phyloP scores from a whole-genome alignment of 2,888 invertebrate species.

The Epistrophe grossulariae region DNA sequence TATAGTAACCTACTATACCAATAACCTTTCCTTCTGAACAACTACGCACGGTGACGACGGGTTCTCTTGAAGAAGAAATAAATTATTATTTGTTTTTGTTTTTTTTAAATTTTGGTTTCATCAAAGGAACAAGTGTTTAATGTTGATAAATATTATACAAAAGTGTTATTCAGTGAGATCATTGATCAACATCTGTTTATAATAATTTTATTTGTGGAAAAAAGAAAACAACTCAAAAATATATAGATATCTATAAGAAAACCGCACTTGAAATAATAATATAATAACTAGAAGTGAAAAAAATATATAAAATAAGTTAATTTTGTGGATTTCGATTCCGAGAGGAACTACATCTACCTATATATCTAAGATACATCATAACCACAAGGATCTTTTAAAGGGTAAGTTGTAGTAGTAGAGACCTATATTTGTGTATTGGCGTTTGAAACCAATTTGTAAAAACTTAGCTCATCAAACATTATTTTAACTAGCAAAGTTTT shows the following conservation, averaged over 20 bases:
- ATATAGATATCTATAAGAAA: neutral
- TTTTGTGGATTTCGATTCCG: constrained; percentile 15
- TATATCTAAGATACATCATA: neutral
- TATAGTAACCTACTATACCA: constrained; percentile 36
- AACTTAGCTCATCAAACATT: too few species aligned
- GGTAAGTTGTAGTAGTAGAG: constrained; percentile 1
- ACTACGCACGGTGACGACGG: constrained; percentile 1
- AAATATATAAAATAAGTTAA: neutral
- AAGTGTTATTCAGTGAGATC: constrained; percentile 59
- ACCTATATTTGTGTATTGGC: too few species aligned
- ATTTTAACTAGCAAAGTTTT: too few species aligned
- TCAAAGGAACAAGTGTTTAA: constrained; percentile 64
- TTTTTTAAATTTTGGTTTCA: constrained; percentile 17
- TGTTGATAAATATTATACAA: constrained; percentile 10
- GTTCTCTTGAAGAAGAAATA: neutral
- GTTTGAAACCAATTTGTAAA: too few species aligned
- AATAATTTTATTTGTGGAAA: neutral
- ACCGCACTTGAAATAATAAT: constrained; percentile 22
- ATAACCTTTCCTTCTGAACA: constrained; percentile 28
- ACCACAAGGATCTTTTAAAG: constrained; percentile 13
- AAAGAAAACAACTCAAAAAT: constrained; percentile 10
- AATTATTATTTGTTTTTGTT: neutral
- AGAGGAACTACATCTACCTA: neutral
- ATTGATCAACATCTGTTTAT: constrained; percentile 28
- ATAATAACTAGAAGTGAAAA: constrained; percentile 8